phyloP scores from a whole-genome alignment of 2,888 invertebrate genomes.

The Ennomos erosarius region DNA sequence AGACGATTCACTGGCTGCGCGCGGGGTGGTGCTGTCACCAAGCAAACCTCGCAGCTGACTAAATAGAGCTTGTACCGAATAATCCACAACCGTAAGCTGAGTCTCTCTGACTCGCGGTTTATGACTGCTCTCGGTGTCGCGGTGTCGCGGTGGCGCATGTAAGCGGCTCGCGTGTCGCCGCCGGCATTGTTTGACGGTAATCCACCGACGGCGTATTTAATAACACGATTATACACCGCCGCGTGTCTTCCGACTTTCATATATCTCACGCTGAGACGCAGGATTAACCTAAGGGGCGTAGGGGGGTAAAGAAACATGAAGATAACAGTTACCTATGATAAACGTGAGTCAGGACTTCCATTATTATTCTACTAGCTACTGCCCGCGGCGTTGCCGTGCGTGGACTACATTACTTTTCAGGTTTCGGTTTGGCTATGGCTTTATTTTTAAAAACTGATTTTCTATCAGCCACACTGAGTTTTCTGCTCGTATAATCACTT shows the following conservation, averaged over 20 bases:
- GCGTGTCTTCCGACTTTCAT: background rate
- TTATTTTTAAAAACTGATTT: too few species aligned
- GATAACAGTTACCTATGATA: too few species aligned
- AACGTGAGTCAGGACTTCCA: too few species aligned
- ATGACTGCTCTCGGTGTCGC: slow-evolving; percentile 23
- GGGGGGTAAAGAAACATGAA: background rate
- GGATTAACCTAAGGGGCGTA: slow-evolving; percentile 1
- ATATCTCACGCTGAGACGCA: slow-evolving; percentile 1
- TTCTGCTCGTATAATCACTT: too few species aligned
- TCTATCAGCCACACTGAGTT: too few species aligned
- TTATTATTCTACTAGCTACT: too few species aligned
- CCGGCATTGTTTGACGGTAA: slow-evolving; percentile 5
- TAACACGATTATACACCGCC: slow-evolving; percentile 11
- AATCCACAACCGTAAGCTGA: background rate
- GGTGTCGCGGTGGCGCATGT: background rate
- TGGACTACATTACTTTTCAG: too few species aligned
- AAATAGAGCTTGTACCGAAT: too few species aligned
- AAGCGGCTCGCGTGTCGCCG: slow-evolving; percentile 7
- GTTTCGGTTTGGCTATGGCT: too few species aligned
- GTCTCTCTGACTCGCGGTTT: slow-evolving; percentile 4
- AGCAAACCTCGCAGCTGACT: too few species aligned
- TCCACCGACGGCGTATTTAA: slow-evolving; percentile 4
- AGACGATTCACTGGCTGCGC: background rate
- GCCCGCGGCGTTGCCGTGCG: too few species aligned
- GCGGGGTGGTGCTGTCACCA: too few species aligned